Evolutionary conservation across 64 coral and sea anemone genomes (phyloP).

Genomic region (Stylophora pistillata): DNA sequence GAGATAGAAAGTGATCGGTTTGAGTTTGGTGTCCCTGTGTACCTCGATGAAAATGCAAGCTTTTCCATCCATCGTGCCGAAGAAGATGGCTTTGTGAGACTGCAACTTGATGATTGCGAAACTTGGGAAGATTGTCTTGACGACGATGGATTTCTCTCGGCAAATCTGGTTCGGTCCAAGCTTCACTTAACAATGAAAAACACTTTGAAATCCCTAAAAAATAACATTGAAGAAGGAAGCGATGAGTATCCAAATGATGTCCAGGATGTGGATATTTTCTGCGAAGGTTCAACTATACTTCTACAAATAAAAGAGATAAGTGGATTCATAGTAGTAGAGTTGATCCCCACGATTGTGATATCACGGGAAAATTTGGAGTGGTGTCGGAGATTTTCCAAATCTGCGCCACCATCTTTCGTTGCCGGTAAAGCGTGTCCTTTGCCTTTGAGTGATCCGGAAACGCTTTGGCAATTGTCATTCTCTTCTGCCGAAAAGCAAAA

Average conservation of each 20-base stretch:
- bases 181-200: slow-evolving; percentile 71
- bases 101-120: slow-evolving; percentile 45
- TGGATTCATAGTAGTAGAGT: slow-evolving; percentile 66
- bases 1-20: slow-evolving; percentile 73
- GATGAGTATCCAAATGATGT: slow-evolving; percentile 43
- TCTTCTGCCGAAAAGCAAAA: slow-evolving; percentile 54
- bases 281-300: slow-evolving; percentile 75
- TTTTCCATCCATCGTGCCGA: slow-evolving; percentile 60
- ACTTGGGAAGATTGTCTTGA: slow-evolving; percentile 46
- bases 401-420: slow-evolving; percentile 48
- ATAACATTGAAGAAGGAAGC: slow-evolving; percentile 26
- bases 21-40: slow-evolving; percentile 75
- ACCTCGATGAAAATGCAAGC: slow-evolving; percentile 47
- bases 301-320: slow-evolving; percentile 52
- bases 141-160: slow-evolving; percentile 70
- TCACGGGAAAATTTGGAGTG: slow-evolving; percentile 25
- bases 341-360: slow-evolving; percentile 67
- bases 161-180: slow-evolving; percentile 68
- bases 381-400: slow-evolving; percentile 52
- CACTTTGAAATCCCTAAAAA: slow-evolving; percentile 41
- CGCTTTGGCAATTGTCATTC: slow-evolving; percentile 82
- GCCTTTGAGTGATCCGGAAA: slow-evolving; percentile 81
- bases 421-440: slow-evolving; percentile 57
- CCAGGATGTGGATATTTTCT: slow-evolving; percentile 42
- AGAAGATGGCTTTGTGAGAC: slow-evolving; percentile 74